Evolutionary conservation across 2,113 vertebrate species (phyloP), one percentile per base, ranked within the genome.

Genomic region (Ardeotis arabs): DNA sequence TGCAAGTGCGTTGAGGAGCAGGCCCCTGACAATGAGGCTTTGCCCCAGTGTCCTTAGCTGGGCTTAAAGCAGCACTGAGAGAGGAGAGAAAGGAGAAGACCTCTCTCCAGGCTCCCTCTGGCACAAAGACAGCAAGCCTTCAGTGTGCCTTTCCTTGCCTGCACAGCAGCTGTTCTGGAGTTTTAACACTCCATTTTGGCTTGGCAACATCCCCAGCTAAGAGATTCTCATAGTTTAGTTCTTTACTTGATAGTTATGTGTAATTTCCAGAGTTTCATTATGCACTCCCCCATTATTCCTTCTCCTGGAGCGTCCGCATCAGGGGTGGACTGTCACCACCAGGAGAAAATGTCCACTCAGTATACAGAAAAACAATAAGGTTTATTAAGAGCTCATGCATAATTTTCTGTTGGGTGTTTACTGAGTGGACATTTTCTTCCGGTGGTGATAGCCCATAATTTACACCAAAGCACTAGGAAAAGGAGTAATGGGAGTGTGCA

Each of bases 161-260:
- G 63, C n/a, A 23, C 9, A 59, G 79, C 85, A 90, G 72, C 44
- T 93, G 55, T 77, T 92, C 75, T 75, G 52, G 50, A 86, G 63
- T 66, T 96, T 62, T 85, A 88, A 88, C 55, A 59, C 41, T 88
- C 55, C 47, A 33, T 77, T 96, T 95, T 93, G 72, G 25, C 64
- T 78, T 94, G 70, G 78, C 47, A 88, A 24, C 14, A 9, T 81
- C 89, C 75, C 59, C 79, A 90, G 47, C 23, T 84, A 45, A 67
- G 49, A 20, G n/a, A 35, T 59, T 90, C 63, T 86, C 59, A 52
- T 14, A 74, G 41, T 70, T 91, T 49, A 76, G 21, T 73, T 66
- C 47, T 89, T 77, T 69, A 17, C 39, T 83, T 74, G 52, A 58
- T 41, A 68, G 50, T n/a, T 80, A 41, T 24, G 24, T 2, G 3